A percentile compares a stretch with the other conserved stretches of the same genome.
Conservation (phyloP, 2,888 invertebrate genomes). For the Oxyteleia sp. region DNA sequence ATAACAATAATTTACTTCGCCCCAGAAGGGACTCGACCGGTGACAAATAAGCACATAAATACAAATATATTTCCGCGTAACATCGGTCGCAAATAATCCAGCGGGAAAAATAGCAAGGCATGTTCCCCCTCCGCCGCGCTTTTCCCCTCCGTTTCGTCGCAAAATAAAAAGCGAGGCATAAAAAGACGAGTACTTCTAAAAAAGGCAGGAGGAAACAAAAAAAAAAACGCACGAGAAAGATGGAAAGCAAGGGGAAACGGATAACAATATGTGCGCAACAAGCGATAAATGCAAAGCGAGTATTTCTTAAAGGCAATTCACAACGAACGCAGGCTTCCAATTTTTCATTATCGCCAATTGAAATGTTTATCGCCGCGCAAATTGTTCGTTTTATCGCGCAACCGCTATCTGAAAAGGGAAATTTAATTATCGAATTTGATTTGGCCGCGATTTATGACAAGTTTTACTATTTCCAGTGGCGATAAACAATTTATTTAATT, state of each 20-base stretch:
- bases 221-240: background rate
- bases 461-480: background rate
- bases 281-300: slow-evolving; percentile 47
- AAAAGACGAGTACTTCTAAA: slow-evolving; percentile 3
- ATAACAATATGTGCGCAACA: too few relatives aligned
- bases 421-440: slow-evolving; percentile 8
- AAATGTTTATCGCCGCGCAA: slow-evolving; percentile 8
- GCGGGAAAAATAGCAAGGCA: slow-evolving; percentile 52
- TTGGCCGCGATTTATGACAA: background rate
- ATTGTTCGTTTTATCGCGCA: slow-evolving; percentile 7
- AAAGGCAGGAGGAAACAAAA: slow-evolving; percentile 13
- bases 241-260: background rate
- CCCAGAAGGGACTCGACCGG: slow-evolving; percentile 19
- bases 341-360: slow-evolving; percentile 23
- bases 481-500: background rate
- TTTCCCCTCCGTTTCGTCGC: slow-evolving; percentile 11
- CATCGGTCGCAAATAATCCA: slow-evolving; percentile 52
- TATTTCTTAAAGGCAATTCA: slow-evolving; percentile 49
- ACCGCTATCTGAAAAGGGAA: slow-evolving; percentile 4
- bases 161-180: slow-evolving; percentile 30
- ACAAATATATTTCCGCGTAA: slow-evolving; percentile 59
- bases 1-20: slow-evolving; percentile 57
- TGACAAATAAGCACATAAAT: slow-evolving; percentile 65
- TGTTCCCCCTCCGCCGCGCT: slow-evolving; percentile 11
- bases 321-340: slow-evolving; percentile 39